phyloP scores from a whole-genome alignment of 1,140 invertebrate genomes.

The Hyles vespertilio region DNA sequence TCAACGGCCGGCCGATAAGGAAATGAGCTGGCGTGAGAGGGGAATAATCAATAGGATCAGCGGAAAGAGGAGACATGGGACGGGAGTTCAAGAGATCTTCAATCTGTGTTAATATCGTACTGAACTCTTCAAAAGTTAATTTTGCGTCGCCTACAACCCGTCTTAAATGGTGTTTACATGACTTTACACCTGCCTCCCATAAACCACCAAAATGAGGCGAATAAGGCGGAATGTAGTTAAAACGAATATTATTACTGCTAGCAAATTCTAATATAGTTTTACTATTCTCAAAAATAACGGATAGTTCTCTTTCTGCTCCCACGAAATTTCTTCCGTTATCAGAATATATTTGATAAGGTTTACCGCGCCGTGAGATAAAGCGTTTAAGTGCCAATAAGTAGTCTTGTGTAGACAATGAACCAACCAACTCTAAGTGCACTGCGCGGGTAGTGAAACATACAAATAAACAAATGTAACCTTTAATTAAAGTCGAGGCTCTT shows the following conservation, averaged over 20 bases:
- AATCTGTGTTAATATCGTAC: slow-evolving; percentile 16
- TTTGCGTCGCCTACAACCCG: not conserved
- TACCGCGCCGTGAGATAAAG: slow-evolving; percentile 40
- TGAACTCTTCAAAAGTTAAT: not conserved
- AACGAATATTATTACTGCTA: slow-evolving; percentile 4
- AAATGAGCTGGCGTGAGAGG: too few relatives aligned
- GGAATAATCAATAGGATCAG: not conserved
- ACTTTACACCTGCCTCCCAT: slow-evolving; percentile 8
- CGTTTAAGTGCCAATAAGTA: slow-evolving; percentile 46
- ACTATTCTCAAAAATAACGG: not conserved
- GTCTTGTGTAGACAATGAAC: slow-evolving; percentile 17
- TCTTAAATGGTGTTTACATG: slow-evolving; percentile 5
- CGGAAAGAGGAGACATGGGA: slow-evolving; percentile 9
- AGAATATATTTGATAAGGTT: slow-evolving; percentile 20
- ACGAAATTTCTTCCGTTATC: slow-evolving; percentile 39
- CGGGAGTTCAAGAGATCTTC: slow-evolving; percentile 15
- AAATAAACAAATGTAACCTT: slow-evolving; percentile 14
- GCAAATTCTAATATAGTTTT: not conserved
- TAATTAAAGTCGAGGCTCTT: not conserved
- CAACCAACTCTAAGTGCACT: slow-evolving; percentile 32
- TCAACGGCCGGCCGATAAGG: too few relatives aligned
- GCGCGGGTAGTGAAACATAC: slow-evolving; percentile 15
- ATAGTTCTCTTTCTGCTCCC: slow-evolving; percentile 3
- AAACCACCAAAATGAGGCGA: slow-evolving; percentile 10
- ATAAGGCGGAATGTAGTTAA: slow-evolving; percentile 7